Percentiles rank a stretch among this genome's conserved stretches.
Conservation (phyloP, 2,113 vertebrate species). For the Crypturellus undulatus region DNA sequence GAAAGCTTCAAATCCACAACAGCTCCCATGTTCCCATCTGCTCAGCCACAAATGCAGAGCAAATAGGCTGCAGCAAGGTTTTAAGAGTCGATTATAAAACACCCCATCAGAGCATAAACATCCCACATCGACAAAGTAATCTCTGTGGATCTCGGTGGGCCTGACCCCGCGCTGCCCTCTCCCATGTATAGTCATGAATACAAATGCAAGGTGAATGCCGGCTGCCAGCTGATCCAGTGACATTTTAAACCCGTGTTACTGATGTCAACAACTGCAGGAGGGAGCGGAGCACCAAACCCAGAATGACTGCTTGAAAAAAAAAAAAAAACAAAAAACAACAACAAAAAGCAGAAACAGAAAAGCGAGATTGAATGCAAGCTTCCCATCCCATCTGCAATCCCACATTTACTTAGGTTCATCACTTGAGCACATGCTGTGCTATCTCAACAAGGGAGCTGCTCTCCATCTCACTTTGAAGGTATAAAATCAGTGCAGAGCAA, state of each 20-base stretch:
- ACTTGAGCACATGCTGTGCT: accelerated
- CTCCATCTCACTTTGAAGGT: neutral
- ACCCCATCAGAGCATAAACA: constrained; percentile 63
- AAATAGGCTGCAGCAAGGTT: neutral
- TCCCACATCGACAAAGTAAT: constrained; percentile 65
- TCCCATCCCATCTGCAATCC: neutral
- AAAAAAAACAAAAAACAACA: too few relatives aligned
- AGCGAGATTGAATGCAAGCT: too few relatives aligned
- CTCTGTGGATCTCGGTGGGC: constrained; percentile 60
- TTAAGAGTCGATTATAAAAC: constrained; percentile 65
- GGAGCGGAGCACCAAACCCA: constrained; percentile 45
- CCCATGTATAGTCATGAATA: constrained; percentile 70
- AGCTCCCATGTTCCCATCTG: neutral
- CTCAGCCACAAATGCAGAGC: constrained; percentile 22
- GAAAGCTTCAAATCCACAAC: neutral
- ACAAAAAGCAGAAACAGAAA: too few relatives aligned
- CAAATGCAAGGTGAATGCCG: constrained; percentile 63
- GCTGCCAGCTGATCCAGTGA: constrained; percentile 55
- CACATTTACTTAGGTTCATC: neutral
- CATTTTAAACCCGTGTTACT: constrained; percentile 58
- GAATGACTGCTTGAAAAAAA: neutral
- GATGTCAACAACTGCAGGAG: constrained; percentile 64
- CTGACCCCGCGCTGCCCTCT: constrained; percentile 53
- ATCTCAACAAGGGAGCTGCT: neutral
- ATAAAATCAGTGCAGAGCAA: neutral